Evolutionary conservation across 2,797 vertebrate genomes (phyloP).

Genomic region (Podarcis siculus): DNA sequence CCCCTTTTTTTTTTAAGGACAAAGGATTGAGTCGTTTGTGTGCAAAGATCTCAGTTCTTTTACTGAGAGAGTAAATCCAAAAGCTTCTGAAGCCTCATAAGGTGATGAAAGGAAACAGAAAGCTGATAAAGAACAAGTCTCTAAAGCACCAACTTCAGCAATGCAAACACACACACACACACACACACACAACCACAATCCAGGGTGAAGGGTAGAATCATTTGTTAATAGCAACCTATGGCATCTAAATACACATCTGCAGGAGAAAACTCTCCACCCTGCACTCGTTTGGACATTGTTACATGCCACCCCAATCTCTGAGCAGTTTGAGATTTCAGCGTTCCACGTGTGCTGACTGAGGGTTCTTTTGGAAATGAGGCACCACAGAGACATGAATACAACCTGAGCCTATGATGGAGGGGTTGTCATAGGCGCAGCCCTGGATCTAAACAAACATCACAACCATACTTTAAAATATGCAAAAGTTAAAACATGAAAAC

Average conservation of each 20-base stretch:
- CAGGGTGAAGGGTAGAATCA: background rate
- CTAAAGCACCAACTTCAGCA: constrained; percentile 1
- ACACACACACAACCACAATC: background rate
- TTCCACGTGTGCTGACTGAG: too few relatives aligned
- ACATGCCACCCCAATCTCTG: too few relatives aligned
- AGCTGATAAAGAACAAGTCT: constrained; percentile 5
- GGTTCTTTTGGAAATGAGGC: too few relatives aligned
- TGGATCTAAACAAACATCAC: too few relatives aligned
- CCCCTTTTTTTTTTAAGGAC: background rate
- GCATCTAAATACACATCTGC: background rate
- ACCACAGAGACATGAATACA: too few relatives aligned
- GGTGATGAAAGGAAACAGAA: constrained; percentile 7
- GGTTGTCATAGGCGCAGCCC: too few relatives aligned
- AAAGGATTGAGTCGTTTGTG: background rate
- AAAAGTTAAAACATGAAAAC: too few relatives aligned
- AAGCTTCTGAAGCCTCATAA: background rate
- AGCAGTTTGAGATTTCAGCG: too few relatives aligned
- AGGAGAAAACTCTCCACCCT: background rate
- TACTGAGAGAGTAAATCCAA: background rate
- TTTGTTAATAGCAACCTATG: constrained; percentile 1
- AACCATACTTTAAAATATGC: too few relatives aligned
- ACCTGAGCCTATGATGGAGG: too few relatives aligned
- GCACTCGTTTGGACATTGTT: background rate
- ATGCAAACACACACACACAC: background rate
- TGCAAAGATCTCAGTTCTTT: background rate